These are phyloP conservation scores for Malurus elegans DNA, from an alignment of 2,113 vertebrate genomes.

Conservation along the genomic window DNA sequence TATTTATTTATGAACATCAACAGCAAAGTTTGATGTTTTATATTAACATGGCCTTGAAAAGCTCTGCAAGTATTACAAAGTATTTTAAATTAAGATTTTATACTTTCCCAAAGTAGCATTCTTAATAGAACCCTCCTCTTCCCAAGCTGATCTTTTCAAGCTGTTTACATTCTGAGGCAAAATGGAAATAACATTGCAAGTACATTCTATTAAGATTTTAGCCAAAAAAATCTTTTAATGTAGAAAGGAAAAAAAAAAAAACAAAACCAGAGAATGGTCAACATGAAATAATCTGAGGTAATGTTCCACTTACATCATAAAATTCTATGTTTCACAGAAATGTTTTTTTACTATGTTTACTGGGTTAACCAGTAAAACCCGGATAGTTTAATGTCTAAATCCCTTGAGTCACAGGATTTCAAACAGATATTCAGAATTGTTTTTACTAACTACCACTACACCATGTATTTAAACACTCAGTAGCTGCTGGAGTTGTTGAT, in stretches of 20 bases:
- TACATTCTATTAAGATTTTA: neutral
- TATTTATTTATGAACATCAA: neutral
- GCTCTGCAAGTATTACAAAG: neutral
- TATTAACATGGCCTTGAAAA: neutral
- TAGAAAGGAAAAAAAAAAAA: neutral
- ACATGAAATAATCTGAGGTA: neutral
- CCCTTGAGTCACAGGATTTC: neutral
- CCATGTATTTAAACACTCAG: neutral
- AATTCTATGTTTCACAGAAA: neutral
- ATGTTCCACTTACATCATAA: neutral
- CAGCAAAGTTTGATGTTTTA: neutral
- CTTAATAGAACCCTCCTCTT: neutral
- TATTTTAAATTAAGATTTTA: neutral
- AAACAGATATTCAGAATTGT: neutral
- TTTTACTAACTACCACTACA: neutral
- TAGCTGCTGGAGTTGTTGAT: neutral
- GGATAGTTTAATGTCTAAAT: neutral
- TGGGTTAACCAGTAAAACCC: neutral
- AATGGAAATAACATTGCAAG: neutral
- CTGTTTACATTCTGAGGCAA: neutral
- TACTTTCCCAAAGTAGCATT: neutral
- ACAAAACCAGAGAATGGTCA: neutral
- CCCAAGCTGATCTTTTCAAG: neutral
- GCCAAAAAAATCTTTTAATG: neutral
- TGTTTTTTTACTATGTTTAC: neutral